Base-by-base conservation (phyloP, 1,140 invertebrate genomes). In the Schlechtendalia chinensis region DNA sequence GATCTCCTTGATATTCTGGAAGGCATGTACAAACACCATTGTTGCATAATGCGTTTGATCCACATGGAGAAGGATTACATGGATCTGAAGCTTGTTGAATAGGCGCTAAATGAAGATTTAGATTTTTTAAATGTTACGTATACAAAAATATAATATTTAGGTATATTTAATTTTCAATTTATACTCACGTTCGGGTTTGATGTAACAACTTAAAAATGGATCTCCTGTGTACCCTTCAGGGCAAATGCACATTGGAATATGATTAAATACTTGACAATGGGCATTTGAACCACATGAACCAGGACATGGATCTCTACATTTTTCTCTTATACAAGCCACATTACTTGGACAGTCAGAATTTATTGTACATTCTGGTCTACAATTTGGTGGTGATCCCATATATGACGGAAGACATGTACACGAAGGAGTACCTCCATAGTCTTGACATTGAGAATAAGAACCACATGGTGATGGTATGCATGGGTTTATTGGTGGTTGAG, bases 301-400 rank as follows among this genome's bases (percentile, higher is more conserved):
- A 59, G 88, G 87, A 85, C 92, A 93, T 17, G 92, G 91, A 85
- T 93, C 90, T 84, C 88, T 87, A 85, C 92, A 93, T 86, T 91
- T 92, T 84, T 90, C 88, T 83, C 89, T 89, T 47, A 92, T 89
- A 85, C 91, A 95, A 56, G 92, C 90, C 84, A 90, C 86, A 83
- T 90, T 88, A 77, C 89, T 89, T 6, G 89, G 85, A 85, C 93
- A 95, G 84, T 94, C 92, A n/a, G 89, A 87, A 84, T 93, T 90
- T 1, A 91, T 88, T 17, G 88, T 86, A 85, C 91, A 93, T 85
- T 93, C 91, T 19, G 91, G 91, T 11, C 90, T 88, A 84, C 92
- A 93, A 83, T 90, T 89, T 45, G 91, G 91, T 27, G 92, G 91
- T 24, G 86, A 86, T 61, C 92, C 92, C 63, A 90, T 88, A 83